Conservation (phyloP, 2,113 vertebrate species). For the Leptocoma aspasia region DNA sequence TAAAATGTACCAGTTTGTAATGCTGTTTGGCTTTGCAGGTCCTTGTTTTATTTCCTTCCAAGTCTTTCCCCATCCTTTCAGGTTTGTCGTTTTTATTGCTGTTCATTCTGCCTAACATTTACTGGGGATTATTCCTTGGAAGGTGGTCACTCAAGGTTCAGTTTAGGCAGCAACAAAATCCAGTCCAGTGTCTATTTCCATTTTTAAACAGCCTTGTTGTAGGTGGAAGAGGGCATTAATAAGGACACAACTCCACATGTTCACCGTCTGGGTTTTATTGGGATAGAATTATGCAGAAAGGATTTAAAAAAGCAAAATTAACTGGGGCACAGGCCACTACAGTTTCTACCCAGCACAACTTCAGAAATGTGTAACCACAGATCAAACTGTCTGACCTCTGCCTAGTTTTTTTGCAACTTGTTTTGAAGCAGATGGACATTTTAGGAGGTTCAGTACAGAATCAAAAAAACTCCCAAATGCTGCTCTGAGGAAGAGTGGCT, state of each 20-base stretch:
- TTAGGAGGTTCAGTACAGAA: neutral
- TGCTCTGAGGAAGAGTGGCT: neutral
- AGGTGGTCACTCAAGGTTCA: neutral
- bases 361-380: neutral
- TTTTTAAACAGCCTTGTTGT: neutral
- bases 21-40: conserved; percentile 22
- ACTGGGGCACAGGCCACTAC: neutral
- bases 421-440: neutral
- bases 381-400: neutral
- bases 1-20: conserved; percentile 60
- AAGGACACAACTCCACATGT: fast-evolving
- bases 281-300: neutral
- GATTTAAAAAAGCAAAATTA: neutral
- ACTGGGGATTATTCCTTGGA: neutral
- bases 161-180: neutral
- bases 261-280: neutral
- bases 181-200: neutral
- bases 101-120: neutral
- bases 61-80: conserved; percentile 11
- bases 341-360: neutral
- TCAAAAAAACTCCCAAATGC: neutral
- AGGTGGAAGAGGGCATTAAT: neutral
- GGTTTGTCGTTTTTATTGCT: conserved; percentile 29
- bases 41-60: conserved; percentile 32
- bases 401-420: neutral